Evolutionary conservation across 2,113 vertebrate genomes (phyloP).

Genomic region (Lynx canadensis): DNA sequence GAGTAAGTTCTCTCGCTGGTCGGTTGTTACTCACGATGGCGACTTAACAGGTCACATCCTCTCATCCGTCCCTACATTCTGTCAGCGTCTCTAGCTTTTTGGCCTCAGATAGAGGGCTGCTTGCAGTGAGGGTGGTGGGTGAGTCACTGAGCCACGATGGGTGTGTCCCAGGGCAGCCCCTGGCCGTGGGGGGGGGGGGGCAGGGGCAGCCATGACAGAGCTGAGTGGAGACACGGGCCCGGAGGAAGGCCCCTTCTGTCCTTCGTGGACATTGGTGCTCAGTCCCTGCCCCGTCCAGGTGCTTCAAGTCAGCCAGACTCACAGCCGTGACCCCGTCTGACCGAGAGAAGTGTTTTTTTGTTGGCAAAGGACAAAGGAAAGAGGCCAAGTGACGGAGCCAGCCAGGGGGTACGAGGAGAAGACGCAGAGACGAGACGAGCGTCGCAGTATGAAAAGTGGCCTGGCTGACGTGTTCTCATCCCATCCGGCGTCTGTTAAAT

Average conservation of each 20-base stretch:
- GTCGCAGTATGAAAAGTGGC: rapidly evolving
- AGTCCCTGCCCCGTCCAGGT: background rate
- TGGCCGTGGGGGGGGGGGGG: background rate
- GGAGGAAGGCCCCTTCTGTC: background rate
- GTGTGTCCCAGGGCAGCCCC: background rate
- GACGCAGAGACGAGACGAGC: background rate
- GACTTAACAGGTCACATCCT: background rate
- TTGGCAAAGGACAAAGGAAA: background rate
- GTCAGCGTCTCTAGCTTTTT: background rate
- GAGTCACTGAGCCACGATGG: background rate
- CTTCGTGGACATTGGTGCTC: rapidly evolving
- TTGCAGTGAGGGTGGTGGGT: background rate
- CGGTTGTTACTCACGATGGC: rapidly evolving
- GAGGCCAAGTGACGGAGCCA: background rate
- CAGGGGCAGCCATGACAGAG: background rate
- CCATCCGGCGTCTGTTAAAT: background rate
- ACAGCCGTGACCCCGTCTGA: background rate
- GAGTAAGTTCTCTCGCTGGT: too few relatives aligned
- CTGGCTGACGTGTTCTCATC: background rate
- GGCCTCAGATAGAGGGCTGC: background rate
- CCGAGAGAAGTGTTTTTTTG: background rate
- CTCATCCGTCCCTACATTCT: background rate
- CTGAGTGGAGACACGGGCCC: background rate
- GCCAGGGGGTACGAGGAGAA: background rate
- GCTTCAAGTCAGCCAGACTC: background rate